Conservation (phyloP, 2,113 vertebrate genomes). For the Phocoena phocoena region DNA sequence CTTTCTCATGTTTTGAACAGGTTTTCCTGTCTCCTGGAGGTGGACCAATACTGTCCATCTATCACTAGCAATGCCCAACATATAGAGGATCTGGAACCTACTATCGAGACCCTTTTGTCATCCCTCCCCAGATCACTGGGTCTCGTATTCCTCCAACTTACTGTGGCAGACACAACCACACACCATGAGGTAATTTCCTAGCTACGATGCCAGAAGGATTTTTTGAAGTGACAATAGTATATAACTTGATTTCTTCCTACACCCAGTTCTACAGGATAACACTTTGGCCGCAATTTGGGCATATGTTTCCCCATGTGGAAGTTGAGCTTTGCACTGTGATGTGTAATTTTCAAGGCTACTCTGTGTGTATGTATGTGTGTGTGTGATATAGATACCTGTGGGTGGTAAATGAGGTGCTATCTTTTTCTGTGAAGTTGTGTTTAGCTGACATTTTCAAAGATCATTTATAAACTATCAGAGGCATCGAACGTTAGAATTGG, state of each 20-base stretch:
- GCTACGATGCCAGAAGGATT: not conserved
- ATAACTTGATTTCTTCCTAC: not conserved
- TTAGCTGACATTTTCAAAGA: slow-evolving; percentile 27
- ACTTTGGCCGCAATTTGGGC: not conserved
- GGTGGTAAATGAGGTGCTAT: not conserved
- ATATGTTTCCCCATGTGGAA: not conserved
- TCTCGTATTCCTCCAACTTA: not conserved
- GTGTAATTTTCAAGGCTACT: not conserved
- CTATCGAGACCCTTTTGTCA: not conserved
- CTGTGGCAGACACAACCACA: not conserved
- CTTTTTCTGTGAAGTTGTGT: not conserved
- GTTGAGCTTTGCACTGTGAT: not conserved
- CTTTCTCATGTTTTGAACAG: not conserved
- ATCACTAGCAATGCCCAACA: not conserved
- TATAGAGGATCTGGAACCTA: not conserved
- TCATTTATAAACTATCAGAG: not conserved
- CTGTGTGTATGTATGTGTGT: not conserved
- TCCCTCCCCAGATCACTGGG: not conserved
- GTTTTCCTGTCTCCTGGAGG: not conserved
- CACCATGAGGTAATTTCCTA: not conserved
- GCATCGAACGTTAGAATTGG: not conserved
- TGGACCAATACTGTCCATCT: not conserved
- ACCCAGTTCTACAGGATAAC: not conserved
- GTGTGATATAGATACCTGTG: not conserved
- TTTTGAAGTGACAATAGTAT: not conserved